Percentiles rank a stretch among this genome's conserved stretches.
phyloP scores from a whole-genome alignment of 35 echinoderm and acorn worm genomes.

The Lytechinus variegatus region DNA sequence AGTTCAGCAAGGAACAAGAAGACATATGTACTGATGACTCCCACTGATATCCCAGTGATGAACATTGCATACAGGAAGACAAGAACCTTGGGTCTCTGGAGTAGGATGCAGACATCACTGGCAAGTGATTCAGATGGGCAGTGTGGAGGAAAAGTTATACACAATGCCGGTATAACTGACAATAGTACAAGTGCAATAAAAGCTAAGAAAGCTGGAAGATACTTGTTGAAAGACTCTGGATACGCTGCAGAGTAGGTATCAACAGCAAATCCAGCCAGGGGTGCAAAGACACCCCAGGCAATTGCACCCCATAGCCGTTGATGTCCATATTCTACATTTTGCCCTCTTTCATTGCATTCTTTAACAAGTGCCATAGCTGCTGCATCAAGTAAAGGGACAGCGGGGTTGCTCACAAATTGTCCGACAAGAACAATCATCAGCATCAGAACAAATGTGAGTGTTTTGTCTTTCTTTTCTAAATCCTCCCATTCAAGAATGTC shows the following conservation, averaged over 20 bases:
- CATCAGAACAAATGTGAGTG: constrained; percentile 50
- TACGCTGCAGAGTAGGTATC: constrained; percentile 52
- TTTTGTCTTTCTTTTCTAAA: not conserved
- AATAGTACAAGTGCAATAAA: constrained; percentile 51
- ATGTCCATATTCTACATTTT: constrained; percentile 66
- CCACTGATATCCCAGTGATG: constrained; percentile 66
- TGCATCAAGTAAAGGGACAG: constrained; percentile 48
- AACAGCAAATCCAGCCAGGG: constrained; percentile 59
- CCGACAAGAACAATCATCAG: constrained; percentile 28
- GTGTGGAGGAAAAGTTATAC: constrained; percentile 67
- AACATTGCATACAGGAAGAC: constrained; percentile 59
- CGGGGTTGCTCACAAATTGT: constrained; percentile 30
- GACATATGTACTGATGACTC: constrained; percentile 62
- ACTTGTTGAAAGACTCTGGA: constrained; percentile 58
- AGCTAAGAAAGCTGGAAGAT: constrained; percentile 62
- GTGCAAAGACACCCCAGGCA: constrained; percentile 67
- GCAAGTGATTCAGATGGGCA: constrained; percentile 46
- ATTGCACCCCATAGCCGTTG: constrained; percentile 78
- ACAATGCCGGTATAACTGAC: constrained; percentile 43
- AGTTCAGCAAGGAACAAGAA: constrained; percentile 77
- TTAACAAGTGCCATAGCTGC: constrained; percentile 50
- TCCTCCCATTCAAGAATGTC: not conserved
- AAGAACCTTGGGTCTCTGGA: constrained; percentile 54
- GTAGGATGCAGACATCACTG: constrained; percentile 37
- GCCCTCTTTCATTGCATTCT: constrained; percentile 50